phyloP scores from a whole-genome alignment of 2,888 invertebrate species.

The Plagodis dolabraria region DNA sequence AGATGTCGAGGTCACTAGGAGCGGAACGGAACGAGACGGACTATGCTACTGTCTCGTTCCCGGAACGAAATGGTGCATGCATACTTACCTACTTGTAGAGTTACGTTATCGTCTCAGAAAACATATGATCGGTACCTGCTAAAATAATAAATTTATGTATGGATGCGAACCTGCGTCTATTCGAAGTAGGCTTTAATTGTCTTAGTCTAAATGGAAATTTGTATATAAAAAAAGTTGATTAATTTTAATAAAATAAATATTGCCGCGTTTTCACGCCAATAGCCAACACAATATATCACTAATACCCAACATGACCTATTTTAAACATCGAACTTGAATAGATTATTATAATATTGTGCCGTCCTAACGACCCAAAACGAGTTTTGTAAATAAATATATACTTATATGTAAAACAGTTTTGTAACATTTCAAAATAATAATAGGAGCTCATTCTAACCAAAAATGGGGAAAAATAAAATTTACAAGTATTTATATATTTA shows the following conservation, averaged over 20 bases:
- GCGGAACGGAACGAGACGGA: conserved; percentile 36
- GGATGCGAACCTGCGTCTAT: conserved; percentile 84
- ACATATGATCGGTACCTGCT: conserved; percentile 82
- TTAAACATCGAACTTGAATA: conserved; percentile 83
- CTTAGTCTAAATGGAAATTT: conserved; percentile 83
- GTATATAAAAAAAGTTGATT: conserved; percentile 77
- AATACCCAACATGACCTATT: conserved; percentile 73
- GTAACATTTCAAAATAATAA: conserved; percentile 83
- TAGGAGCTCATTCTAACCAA: conserved; percentile 83
- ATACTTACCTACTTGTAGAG: conserved; percentile 54
- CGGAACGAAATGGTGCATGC: conserved; percentile 76
- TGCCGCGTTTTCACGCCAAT: conserved; percentile 65
- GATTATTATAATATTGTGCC: conserved; percentile 82
- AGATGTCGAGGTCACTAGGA: conserved; percentile 37
- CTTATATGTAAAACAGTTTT: conserved; percentile 81
- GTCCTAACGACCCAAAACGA: conserved; percentile 83
- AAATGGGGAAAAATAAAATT: conserved; percentile 80
- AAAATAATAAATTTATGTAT: conserved; percentile 72
- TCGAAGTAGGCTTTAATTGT: conserved; percentile 83
- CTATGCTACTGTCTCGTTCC: conserved; percentile 46
- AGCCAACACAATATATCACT: conserved; percentile 47
- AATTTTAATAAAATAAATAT: conserved; percentile 58
- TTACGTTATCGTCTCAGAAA: conserved; percentile 62
- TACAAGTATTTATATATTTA: conserved; percentile 85
- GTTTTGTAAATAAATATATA: conserved; percentile 83